Evolutionary conservation across 2,113 vertebrate genomes (phyloP).

Genomic region (Phasianus colchicus): DNA sequence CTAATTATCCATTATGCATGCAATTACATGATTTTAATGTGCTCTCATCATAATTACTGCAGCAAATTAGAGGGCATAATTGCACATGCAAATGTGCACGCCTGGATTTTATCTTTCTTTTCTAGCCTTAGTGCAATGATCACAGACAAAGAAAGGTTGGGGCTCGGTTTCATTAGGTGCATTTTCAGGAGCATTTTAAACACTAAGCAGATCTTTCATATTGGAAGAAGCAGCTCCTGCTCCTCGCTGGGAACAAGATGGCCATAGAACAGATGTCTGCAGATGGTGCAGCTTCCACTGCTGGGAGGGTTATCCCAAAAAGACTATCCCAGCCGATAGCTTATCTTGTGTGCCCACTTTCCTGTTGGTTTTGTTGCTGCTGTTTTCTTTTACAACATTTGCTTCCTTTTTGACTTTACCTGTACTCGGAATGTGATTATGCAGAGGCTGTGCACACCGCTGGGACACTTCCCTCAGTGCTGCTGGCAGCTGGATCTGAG

Average conservation of each 20-base stretch:
- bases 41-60: neutral
- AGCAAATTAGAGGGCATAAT: neutral
- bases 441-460: neutral
- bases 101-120: neutral
- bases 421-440: neutral
- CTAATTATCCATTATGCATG: neutral
- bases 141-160: fast-evolving
- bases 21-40: slow-evolving; percentile 22
- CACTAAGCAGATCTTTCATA: no score
- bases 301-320: neutral
- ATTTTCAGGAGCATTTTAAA: neutral
- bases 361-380: neutral
- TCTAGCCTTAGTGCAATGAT: neutral
- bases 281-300: neutral
- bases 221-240: neutral
- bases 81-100: neutral
- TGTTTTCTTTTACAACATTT: neutral
- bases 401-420: neutral
- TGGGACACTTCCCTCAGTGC: neutral
- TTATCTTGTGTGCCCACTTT: neutral
- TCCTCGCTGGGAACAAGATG: neutral
- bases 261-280: fast-evolving
- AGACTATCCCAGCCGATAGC: fast-evolving
- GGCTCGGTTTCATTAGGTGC: neutral
- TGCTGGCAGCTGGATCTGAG: neutral